Evolutionary conservation across 2,797 vertebrate species (phyloP).

Genomic region (Toxotes lorentzi): DNA sequence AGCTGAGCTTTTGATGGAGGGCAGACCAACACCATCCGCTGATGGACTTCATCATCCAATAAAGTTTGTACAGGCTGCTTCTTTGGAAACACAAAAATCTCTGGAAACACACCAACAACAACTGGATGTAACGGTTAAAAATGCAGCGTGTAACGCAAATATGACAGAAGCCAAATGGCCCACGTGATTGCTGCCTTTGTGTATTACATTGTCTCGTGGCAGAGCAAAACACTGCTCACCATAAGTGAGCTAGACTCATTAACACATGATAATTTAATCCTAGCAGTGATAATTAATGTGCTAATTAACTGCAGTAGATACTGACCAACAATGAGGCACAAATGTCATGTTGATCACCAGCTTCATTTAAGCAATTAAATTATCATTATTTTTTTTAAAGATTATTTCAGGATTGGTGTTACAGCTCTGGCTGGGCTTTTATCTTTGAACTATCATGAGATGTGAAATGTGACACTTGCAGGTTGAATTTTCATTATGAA

Average conservation of each 20-base stretch:
- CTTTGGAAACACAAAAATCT: constrained; percentile 14
- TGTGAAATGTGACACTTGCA: neutral
- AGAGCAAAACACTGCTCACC: constrained; percentile 6
- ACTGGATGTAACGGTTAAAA: constrained; percentile 16
- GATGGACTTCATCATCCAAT: constrained; percentile 36
- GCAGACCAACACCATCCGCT: constrained; percentile 1
- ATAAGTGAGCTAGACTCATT: constrained; percentile 35
- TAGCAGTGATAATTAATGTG: constrained; percentile 24
- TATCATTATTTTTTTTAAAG: neutral
- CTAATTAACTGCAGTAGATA: constrained; percentile 11
- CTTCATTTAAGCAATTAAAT: neutral
- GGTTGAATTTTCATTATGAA: constrained; percentile 1
- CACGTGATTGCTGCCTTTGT: neutral
- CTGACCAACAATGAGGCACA: neutral
- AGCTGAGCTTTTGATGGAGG: constrained; percentile 37
- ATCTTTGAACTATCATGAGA: neutral
- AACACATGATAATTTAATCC: constrained; percentile 21
- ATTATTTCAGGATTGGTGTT: neutral
- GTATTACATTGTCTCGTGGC: constrained; percentile 13
- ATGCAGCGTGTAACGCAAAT: constrained; percentile 3
- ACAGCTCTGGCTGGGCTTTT: neutral
- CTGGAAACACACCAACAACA: constrained; percentile 20
- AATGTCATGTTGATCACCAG: neutral
- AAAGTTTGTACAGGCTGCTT: constrained; percentile 16
- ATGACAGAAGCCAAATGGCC: constrained; percentile 26